phyloP scores from a whole-genome alignment of 2,888 invertebrate species.

The Tetragnatha montana region DNA sequence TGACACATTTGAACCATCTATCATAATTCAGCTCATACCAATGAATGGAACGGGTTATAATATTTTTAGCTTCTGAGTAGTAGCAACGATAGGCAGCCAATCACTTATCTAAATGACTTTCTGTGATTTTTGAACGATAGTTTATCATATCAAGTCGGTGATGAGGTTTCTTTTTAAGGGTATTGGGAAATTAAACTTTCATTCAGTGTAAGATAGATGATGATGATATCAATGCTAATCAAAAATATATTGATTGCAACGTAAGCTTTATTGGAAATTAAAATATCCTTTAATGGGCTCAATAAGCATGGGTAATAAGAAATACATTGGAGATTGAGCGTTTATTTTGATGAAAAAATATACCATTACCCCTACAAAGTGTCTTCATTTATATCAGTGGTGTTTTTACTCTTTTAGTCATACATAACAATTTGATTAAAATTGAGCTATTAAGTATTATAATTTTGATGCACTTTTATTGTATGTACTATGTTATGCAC shows the following conservation, averaged over 20 bases:
- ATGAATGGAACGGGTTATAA: neutral
- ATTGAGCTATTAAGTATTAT: no score
- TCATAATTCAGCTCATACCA: neutral
- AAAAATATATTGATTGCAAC: neutral
- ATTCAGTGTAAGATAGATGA: neutral
- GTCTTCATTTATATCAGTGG: no score
- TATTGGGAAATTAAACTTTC: constrained; percentile 14
- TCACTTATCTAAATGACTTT: neutral
- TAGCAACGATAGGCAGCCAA: neutral
- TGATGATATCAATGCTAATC: neutral
- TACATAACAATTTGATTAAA: no score
- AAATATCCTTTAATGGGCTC: neutral
- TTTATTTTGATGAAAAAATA: no score
- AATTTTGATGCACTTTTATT: no score
- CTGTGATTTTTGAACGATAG: neutral
- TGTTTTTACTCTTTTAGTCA: no score
- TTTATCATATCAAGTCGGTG: neutral
- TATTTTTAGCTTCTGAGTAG: neutral
- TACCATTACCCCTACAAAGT: no score
- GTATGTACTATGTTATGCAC: no score
- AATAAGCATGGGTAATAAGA: neutral
- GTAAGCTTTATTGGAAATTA: neutral
- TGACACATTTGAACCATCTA: neutral
- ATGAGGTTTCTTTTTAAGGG: neutral
- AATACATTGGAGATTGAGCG: no score